phyloP scores from a whole-genome alignment of 2,113 vertebrate genomes.

The Campylomormyrus numenius region DNA sequence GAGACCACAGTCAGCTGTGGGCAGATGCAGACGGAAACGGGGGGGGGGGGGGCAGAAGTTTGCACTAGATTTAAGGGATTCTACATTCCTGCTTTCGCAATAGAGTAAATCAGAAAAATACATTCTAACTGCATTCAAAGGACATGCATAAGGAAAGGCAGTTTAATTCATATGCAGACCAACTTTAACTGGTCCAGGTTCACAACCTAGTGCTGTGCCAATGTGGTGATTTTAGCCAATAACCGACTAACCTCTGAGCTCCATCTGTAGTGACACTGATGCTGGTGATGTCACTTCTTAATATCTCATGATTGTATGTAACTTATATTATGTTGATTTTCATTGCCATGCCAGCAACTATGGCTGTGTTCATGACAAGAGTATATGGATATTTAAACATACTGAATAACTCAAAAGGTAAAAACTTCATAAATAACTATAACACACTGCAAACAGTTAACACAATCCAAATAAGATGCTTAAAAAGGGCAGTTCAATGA shows the following conservation, averaged over 20 bases:
- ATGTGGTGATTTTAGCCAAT: too few relatives aligned
- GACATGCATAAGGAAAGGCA: background rate
- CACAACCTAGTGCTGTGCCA: background rate
- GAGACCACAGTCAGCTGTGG: slow-evolving; percentile 79
- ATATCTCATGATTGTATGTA: background rate
- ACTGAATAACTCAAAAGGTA: background rate
- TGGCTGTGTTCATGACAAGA: background rate
- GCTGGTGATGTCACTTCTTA: background rate
- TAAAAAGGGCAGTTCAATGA: background rate
- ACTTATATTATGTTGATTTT: background rate
- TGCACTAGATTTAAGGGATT: background rate
- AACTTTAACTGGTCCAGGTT: background rate
- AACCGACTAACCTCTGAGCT: too few relatives aligned
- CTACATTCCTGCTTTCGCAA: background rate
- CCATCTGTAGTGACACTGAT: background rate
- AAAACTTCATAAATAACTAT: background rate
- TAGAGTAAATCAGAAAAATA: background rate
- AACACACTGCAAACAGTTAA: background rate
- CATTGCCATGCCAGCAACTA: background rate
- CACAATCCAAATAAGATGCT: background rate
- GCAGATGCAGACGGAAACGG: background rate
- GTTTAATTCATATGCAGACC: background rate
- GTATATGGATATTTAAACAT: background rate
- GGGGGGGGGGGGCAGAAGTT: too few relatives aligned
- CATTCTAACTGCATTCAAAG: background rate